Base-by-base conservation (phyloP, 2,113 vertebrate species). In the Macrotus californicus region DNA sequence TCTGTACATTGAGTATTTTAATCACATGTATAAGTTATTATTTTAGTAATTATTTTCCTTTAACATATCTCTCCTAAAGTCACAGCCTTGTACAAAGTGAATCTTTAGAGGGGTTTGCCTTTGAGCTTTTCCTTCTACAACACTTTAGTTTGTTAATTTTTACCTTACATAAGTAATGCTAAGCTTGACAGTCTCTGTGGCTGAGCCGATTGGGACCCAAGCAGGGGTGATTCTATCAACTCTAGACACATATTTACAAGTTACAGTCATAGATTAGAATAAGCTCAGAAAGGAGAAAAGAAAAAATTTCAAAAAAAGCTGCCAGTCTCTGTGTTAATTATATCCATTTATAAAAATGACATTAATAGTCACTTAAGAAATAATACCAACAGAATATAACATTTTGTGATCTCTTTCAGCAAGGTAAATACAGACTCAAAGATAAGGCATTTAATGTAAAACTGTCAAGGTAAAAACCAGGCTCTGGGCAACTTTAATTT, bases 401-500 rank as follows among this genome's bases (percentile, higher is more conserved):
- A 85, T 86, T 93, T 88, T 96, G 52, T 91, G 96, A 93, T 59
- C 93, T 88, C 79, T 96, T 94, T 93, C 82, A 81, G 86, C 67
- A 54, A n/a, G 59, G 91, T 76, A 93, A 96, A 94, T 4, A 72
- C 6, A 72, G 54, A 95, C 43, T 86, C 64, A 89, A 83, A 93
- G 90, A 91, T 89, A 96, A 96, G 59, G 92, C 59, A 15, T 92
- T 96, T 85, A 97, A 97, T 95, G 59, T 96, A 94, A 96, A 95
- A 96, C 95, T 95, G 31, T 96, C 89, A 87, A n/a, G 15, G 90
- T 87, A 93, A 97, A 96, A 92, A 1, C 1, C 85, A 96, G 93
- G n/a, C 22, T 91, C 31, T 34, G 46, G 31, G 46, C 50, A 50
- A 50, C 18, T 77, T 77, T 19, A 77, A 77, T 77, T n/a, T 50